Conservation (phyloP, 1,140 invertebrate species). For the Cotesia glomerata region DNA sequence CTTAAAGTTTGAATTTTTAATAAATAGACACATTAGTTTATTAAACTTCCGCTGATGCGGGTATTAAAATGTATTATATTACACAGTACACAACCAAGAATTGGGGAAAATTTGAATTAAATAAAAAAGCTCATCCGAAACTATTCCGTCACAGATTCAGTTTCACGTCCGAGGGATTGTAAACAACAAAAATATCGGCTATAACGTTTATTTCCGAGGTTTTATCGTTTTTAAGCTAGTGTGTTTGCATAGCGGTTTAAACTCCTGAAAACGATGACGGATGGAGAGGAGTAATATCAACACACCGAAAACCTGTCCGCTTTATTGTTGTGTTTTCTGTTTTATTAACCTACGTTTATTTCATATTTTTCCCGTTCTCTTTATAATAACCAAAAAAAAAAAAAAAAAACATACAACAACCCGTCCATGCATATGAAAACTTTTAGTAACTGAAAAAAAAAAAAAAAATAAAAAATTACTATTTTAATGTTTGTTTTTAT, state of each 20-base stretch:
- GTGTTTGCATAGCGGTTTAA: not conserved
- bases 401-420: no score
- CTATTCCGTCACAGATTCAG: no score
- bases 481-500: no score
- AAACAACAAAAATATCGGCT: slow-evolving; percentile 1
- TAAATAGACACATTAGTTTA: no score
- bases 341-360: not conserved
- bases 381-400: no score
- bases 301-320: not conserved
- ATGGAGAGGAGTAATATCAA: not conserved
- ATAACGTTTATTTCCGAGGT: slow-evolving; percentile 5
- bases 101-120: not conserved
- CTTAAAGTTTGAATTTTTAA: no score
- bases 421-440: not conserved
- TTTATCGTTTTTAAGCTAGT: slow-evolving; percentile 2
- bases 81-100: no score
- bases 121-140: no score
- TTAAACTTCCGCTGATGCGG: no score
- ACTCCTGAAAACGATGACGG: not conserved
- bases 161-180: not conserved
- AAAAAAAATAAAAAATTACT: not conserved
- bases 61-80: no score
- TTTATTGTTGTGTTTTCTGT: not conserved
- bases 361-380: not conserved
- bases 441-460: not conserved